These are phyloP conservation scores for Micromys minutus DNA, from an alignment of 2,113 vertebrate species.

Conservation along the genomic window DNA sequence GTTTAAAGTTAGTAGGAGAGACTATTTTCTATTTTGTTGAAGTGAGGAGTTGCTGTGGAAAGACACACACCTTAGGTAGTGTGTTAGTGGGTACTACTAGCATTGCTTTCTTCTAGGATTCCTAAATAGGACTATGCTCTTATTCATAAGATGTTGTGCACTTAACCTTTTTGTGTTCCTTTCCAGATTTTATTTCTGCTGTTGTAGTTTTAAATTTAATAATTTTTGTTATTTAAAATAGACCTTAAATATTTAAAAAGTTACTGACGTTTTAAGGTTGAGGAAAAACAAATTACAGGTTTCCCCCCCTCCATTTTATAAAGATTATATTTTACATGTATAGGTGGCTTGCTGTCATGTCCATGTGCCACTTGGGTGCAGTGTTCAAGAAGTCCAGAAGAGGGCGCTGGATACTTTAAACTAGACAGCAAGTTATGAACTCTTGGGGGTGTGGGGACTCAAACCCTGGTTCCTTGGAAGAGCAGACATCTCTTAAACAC, in stretches of 20 bases:
- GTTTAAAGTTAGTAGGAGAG: slow-evolving; percentile 2
- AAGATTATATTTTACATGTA: neutral
- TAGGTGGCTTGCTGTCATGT: neutral
- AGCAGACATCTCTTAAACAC: neutral
- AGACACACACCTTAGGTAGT: slow-evolving; percentile 59
- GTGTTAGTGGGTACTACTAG: neutral
- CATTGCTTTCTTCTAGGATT: slow-evolving; percentile 75
- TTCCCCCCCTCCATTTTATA: neutral
- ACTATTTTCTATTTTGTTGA: neutral
- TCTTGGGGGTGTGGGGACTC: neutral
- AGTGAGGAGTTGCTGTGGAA: slow-evolving; percentile 46
- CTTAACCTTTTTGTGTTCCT: neutral
- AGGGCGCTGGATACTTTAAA: neutral
- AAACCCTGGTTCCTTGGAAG: neutral
- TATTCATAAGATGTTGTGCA: neutral
- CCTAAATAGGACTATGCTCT: neutral
- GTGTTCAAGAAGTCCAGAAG: neutral
- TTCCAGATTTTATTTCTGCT: neutral
- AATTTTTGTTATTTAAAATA: neutral
- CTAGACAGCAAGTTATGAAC: neutral
- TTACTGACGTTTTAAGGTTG: neutral
- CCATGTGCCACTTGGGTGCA: neutral
- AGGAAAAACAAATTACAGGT: neutral
- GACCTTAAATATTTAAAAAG: neutral
- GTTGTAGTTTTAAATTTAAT: neutral